Evolutionary conservation across 2,888 invertebrate genomes (phyloP).

Genomic region (Adelognathus sp.): DNA sequence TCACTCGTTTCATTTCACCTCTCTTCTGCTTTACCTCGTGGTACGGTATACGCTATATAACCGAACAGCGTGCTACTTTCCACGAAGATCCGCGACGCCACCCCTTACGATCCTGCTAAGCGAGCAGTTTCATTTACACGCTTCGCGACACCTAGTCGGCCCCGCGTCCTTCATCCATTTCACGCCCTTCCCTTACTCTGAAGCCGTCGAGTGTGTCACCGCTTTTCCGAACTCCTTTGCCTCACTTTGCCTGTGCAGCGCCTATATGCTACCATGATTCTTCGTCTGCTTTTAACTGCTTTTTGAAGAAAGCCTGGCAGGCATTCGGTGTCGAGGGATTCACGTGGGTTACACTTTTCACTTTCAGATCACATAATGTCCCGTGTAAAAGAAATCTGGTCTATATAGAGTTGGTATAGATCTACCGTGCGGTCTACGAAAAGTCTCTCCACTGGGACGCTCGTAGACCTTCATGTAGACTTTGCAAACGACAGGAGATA

Average conservation of each 20-base stretch:
- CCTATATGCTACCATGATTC: not conserved
- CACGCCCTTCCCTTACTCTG: not conserved
- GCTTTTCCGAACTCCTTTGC: not conserved
- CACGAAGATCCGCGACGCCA: constrained; percentile 42
- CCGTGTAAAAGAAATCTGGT: too few species aligned
- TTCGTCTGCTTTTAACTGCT: not conserved
- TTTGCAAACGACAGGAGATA: too few species aligned
- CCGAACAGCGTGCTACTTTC: constrained; percentile 49
- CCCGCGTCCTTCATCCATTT: constrained; percentile 8
- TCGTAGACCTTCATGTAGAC: too few species aligned
- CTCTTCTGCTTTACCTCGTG: constrained; percentile 9
- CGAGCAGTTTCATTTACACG: constrained; percentile 68
- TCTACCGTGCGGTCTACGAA: too few species aligned
- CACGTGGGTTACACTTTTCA: not conserved
- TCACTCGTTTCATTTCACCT: constrained; percentile 32
- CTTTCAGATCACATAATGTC: not conserved
- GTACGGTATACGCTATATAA: not conserved
- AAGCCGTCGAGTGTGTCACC: not conserved
- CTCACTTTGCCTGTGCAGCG: not conserved
- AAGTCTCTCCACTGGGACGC: too few species aligned
- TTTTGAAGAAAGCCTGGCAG: not conserved
- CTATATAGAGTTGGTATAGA: too few species aligned
- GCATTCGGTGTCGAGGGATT: not conserved
- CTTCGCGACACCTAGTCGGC: constrained; percentile 48
- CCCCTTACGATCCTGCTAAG: constrained; percentile 59